A percentile compares a stretch with the other conserved stretches of the same genome.
Evolutionary conservation across 1,140 invertebrate species (phyloP).

Genomic region (Cepaea nemoralis): DNA sequence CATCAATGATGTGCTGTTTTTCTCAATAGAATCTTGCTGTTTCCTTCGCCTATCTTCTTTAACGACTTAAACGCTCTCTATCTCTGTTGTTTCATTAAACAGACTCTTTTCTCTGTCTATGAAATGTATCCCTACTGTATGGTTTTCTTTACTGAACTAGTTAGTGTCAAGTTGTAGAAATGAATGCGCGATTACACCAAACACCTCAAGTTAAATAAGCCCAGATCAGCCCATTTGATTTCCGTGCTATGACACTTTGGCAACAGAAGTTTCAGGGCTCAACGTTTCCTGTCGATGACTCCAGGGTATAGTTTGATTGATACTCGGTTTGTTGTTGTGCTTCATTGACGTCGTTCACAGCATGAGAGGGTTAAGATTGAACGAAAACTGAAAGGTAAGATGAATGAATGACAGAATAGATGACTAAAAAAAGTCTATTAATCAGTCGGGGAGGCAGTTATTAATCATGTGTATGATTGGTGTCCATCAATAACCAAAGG

Average conservation of each 20-base stretch:
- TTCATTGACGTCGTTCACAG: background rate
- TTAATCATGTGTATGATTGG: background rate
- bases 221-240: background rate
- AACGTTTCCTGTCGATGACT: background rate
- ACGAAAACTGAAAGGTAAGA: background rate
- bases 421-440: background rate
- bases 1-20: too few species aligned
- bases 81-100: too few species aligned
- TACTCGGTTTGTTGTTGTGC: background rate
- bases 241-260: background rate
- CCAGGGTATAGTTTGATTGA: background rate
- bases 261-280: background rate
- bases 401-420: slow-evolving; percentile 8
- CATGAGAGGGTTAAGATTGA: background rate
- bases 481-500: background rate
- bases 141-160: background rate
- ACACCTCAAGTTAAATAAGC: slow-evolving; percentile 2
- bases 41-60: too few species aligned
- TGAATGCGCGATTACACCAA: background rate
- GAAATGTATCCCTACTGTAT: background rate
- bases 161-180: background rate
- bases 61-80: too few species aligned
- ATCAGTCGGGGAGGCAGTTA: background rate
- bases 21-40: too few species aligned
- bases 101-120: too few species aligned